Base-by-base conservation (phyloP, 2,888 invertebrate genomes). In the Epinotia brunnichana region DNA sequence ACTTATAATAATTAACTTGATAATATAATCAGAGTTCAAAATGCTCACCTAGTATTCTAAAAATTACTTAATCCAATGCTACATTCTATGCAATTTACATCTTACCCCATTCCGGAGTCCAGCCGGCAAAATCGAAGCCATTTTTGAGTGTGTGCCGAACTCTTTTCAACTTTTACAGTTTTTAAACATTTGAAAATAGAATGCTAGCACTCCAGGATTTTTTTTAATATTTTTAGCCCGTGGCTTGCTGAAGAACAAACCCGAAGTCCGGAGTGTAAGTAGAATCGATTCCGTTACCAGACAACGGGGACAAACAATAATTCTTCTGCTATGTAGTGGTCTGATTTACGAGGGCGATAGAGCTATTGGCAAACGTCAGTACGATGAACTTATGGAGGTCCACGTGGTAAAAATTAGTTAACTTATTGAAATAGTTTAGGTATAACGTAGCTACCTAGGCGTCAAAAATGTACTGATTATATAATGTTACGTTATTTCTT, bases 201-300 rank as follows among this genome's bases (percentile, higher is more conserved):
- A 53, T 21, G 9, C 1, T 29, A 24, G 11, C 17, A 51, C 19
- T 13, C 19, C 54, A 19, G 11, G 19, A 21, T 60, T 54, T 66
- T 29, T 51, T 62, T 24, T 53, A 60, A 17, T 59, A 63, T 24
- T 39, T 17, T 35, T 51, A n/a, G 44, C 48, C 19, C 29, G 13
- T 29, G 48, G 17, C 39, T 3, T 53, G 54, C 60, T 24, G 21
- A 60, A 59, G 59, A 75, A 62, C 74, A 66, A 73, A 70, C 74
- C 72, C 74, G 74, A 74, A 68, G 69, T 63, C 64, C 60, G 70
- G 69, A 79, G 81, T 74, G 77, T 80, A 79, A 87, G 77, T 80
- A 79, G 87, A 90, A 91, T 91, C 92, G 84, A 91, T 91, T 78
- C 76, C 81, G 92, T 92, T 85, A 86, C 92, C 78, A 85, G 90